A percentile compares a stretch with the other conserved stretches of the same genome.
phyloP scores from a whole-genome alignment of 2,888 invertebrate genomes.

The Clitarchus hookeri region DNA sequence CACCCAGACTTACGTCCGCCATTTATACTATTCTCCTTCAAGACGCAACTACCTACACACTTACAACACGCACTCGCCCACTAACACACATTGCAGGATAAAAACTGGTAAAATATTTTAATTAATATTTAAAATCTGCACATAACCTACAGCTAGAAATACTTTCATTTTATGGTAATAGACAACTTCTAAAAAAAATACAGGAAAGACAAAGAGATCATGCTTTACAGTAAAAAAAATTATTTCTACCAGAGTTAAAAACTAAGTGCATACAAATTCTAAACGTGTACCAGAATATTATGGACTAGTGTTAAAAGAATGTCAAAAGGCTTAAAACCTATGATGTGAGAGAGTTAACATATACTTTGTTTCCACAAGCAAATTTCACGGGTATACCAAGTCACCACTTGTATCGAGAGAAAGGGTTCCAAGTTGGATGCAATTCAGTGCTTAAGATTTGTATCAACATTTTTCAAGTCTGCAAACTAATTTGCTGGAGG shows the following conservation, averaged over 20 bases:
- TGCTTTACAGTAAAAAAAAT: not conserved
- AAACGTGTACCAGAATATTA: not conserved
- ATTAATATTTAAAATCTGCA: not conserved
- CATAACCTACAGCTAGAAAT: slow-evolving; percentile 2
- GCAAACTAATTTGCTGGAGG: too few species aligned
- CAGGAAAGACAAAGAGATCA: slow-evolving; percentile 9
- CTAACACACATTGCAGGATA: not conserved
- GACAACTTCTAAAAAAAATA: not conserved
- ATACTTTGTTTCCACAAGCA: not conserved
- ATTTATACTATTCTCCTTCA: not conserved
- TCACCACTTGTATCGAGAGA: not conserved
- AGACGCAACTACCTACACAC: not conserved
- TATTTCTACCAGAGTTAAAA: not conserved
- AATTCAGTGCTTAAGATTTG: not conserved
- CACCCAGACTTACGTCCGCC: not conserved
- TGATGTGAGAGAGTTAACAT: not conserved
- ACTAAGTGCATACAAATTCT: not conserved
- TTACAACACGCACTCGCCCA: not conserved
- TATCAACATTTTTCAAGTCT: not conserved
- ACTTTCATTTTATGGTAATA: slow-evolving; percentile 5
- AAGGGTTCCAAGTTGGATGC: not conserved
- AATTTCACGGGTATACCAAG: not conserved
- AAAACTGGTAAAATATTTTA: not conserved
- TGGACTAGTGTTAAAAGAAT: slow-evolving; percentile 8
- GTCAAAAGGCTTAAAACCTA: not conserved